Evolutionary conservation across 2,888 invertebrate genomes (phyloP), one percentile per base, ranked within the genome.

Genomic region (Drosophila falleni): DNA sequence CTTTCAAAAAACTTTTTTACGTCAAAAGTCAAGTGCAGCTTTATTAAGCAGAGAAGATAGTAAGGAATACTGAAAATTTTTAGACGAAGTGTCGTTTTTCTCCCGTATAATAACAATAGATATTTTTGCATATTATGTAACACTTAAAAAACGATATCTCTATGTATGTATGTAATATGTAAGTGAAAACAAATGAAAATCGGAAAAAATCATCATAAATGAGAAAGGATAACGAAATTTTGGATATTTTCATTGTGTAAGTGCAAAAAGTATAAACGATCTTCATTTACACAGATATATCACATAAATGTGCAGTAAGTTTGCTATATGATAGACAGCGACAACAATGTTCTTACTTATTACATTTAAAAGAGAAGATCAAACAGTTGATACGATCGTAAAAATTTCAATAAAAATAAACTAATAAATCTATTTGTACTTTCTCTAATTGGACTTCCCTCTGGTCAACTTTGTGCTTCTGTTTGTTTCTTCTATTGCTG

Each of bases 371-470:
- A 55, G 29, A 53, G 58, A 70, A 80, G 80, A 69, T 71, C 58
- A 47, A 65, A 72, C 58, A 80, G 71, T 87, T 76, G 81, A 80
- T 85, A 82, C 76, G 85, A 73, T 76, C 88, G 83, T 89, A 81
- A 72, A 73, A 88, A 74, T 81, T 89, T 88, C 73, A 86, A 87
- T 89, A 89, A 87, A 86, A 79, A 75, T 87, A 87, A 87, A 87
- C 76, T 81, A 69, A 85, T 73, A 80, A 89, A 87, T 76, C 54
- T 62, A 31, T 0, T 46, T 60, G n/a, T 33, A 5, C 9, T 29
- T 26, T 9, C 26, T 23, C 4, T 23, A 4, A 3, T 23, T 23
- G 23, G 23, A 23, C 23, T 23, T 23, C 23, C 23, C 23, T 4
- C 23, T 23, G 0, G 2, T 23, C 23, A 23, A 23, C 3, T 23